These are phyloP conservation scores for Montipora foliosa DNA, from an alignment of 64 coral and sea anemone genomes.

Conservation along the genomic window DNA sequence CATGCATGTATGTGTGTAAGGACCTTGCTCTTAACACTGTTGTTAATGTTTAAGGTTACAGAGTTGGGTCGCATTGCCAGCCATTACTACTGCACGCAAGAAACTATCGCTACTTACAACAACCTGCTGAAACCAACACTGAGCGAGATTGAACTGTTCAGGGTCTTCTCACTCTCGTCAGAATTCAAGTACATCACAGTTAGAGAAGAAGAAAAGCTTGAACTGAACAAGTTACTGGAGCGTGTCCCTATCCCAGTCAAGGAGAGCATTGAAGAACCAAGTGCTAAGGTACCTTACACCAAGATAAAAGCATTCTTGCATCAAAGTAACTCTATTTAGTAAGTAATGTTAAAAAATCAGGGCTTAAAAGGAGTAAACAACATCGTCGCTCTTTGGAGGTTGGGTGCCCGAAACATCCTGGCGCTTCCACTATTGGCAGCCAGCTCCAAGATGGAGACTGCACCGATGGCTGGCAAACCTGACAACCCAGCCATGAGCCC, in stretches of 20 bases:
- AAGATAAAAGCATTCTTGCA: no score
- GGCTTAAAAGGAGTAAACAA: no score
- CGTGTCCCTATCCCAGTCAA: slow-evolving; percentile 98
- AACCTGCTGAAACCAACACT: slow-evolving; percentile 93
- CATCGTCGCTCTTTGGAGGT: no score
- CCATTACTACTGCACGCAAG: slow-evolving; percentile 93
- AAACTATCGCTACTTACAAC: slow-evolving; percentile 92
- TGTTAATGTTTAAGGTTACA: slow-evolving; percentile 59
- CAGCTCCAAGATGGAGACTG: no score
- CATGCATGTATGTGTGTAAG: no score
- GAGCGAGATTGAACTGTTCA: slow-evolving; percentile 95
- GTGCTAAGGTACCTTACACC: slow-evolving; percentile 82
- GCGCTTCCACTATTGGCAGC: no score
- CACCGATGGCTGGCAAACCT: no score
- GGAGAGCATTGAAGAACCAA: slow-evolving; percentile 99
- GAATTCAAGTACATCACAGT: slow-evolving; percentile 97
- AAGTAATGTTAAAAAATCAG: no score
- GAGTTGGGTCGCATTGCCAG: slow-evolving; percentile 97
- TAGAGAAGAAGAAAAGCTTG: slow-evolving; percentile 97
- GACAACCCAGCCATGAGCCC: no score
- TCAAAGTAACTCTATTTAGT: background rate
- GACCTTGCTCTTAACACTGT: no score
- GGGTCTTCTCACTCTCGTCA: slow-evolving; percentile 94
- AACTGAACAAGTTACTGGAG: slow-evolving; percentile 91
- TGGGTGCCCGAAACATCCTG: no score